Evolutionary conservation across 2,888 invertebrate genomes (phyloP), one percentile per base, ranked within the genome.

Genomic region (Anthophora plumipes): DNA sequence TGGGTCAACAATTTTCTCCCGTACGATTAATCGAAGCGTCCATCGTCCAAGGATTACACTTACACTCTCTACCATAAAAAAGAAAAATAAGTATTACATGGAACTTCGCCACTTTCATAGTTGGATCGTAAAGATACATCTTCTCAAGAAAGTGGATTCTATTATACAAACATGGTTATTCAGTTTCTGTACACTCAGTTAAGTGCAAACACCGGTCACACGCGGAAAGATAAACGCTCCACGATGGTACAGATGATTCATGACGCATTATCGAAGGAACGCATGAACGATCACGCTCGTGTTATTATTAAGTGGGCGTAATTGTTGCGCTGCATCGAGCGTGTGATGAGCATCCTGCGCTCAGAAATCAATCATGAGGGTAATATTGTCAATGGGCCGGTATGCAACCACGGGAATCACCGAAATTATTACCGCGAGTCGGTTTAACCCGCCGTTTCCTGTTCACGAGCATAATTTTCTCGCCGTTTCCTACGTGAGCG

Each of bases 331-430:
- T 22, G 57, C 22, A 17, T 31, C 7, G 31, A 48, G 20, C 63
- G 54, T 37, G 70, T 39, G 20, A 3, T 9, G 63, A 61, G 46
- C 63, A 55, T 22, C 50, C 46, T 6, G 52, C 46, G 46, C 59
- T 61, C 50, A 72, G 82, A 66, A 75, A 85, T 86, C 80, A 80
- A 86, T 85, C 84, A 54, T 20, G 14, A 39, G 48, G 39, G 60
- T 70, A 71, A 78, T 71, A 64, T 59, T 37, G 74, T 52, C 71
- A 60, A 70, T 70, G 74, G 54, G 61, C 50, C 31, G 25, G 12
- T 41, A 48, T 59, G 22, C 48, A 37, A 22, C 25, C 66, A 39
- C 48, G 63, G 39, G n/a, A 31, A 37, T 48, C n/a, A 55, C 25
- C 17, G 57, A 70, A 80, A 84, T 84, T 77, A 84, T 79, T 57